Evolutionary conservation across 2,888 invertebrate genomes (phyloP), one percentile per base, ranked within the genome.

Genomic region (Aricia artaxerxes): DNA sequence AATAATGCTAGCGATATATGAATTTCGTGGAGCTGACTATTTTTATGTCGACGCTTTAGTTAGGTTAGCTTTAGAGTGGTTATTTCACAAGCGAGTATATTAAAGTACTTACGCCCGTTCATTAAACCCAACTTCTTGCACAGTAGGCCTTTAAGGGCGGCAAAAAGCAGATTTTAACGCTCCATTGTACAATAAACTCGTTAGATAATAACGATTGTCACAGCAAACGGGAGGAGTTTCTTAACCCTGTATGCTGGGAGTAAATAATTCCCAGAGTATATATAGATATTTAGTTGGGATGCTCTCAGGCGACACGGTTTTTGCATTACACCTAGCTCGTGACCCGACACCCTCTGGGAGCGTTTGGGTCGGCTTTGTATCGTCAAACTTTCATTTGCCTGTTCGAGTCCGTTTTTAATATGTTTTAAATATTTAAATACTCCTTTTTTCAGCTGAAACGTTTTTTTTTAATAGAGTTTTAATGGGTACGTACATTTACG

Each of bases 321-420:
- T 76, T 76, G 49, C 76, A 76, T 76, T 76, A 76, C 24, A 76
- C 31, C 76, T 49, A 76, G 5, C 24, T 53, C 76, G 76, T 35
- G 76, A 49, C 75, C 76, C 75, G 57, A 31, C 35, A 76, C 76
- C 76, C 57, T 31, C 76, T 57, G 76, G 76, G 76, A 53, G 24
- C 49, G 49, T 75, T 53, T 1, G 31, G 73, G 44, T 31, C 24
- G 75, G 75, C 75, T 57, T 53, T 5, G 75, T 13, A 53, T 16
- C 76, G 31, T 31, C 11, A 31, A 76, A 76, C 35, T 57, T 76
- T 76, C 57, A 76, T 76, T 53, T 76, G 31, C 16, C 13, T 75
- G 49, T 75, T 75, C 4, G n/a, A 75, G 49, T 24, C 44, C 40
- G 38, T 73, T 44, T 73, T 44, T 24, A 73, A 49, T 44, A 73